Percentiles rank a stretch among this genome's conserved stretches.
Evolutionary conservation across 53 echinoderm and acorn worm species (phyloP).

Genomic region (Stichopus horrens): DNA sequence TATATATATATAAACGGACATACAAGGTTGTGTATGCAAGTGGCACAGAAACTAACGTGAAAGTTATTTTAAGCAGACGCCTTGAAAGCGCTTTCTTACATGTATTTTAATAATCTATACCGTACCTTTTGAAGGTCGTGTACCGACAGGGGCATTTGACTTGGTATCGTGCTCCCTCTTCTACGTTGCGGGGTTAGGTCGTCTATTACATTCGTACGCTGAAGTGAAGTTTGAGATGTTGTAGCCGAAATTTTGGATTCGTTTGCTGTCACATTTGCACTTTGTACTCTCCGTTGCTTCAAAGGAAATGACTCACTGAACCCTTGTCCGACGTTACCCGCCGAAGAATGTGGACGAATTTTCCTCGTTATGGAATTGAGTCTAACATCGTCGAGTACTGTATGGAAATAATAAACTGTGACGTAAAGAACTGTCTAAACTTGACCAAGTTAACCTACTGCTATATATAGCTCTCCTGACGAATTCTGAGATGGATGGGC

Average conservation of each 20-base stretch:
- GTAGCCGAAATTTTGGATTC: background rate
- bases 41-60: too few species aligned
- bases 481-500: too few species aligned
- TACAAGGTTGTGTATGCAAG: too few species aligned
- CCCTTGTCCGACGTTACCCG: background rate
- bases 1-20: too few species aligned
- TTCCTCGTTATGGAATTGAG: background rate
- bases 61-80: too few species aligned
- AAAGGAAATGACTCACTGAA: background rate
- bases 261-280: background rate
- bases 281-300: background rate
- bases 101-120: background rate
- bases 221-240: background rate
- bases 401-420: too few species aligned
- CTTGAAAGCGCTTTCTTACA: too few species aligned
- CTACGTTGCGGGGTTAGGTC: slow-evolving; percentile 3
- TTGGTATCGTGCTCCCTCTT: slow-evolving; percentile 23
- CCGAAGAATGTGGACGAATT: slow-evolving; percentile 8
- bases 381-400: background rate
- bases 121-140: slow-evolving; percentile 30
- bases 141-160: slow-evolving; percentile 37
- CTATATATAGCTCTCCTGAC: too few species aligned
- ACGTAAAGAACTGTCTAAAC: too few species aligned
- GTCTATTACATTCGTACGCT: background rate
- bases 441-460: too few species aligned